Evolutionary conservation across 2,888 invertebrate genomes (phyloP).

Genomic region (Netelia melanura): DNA sequence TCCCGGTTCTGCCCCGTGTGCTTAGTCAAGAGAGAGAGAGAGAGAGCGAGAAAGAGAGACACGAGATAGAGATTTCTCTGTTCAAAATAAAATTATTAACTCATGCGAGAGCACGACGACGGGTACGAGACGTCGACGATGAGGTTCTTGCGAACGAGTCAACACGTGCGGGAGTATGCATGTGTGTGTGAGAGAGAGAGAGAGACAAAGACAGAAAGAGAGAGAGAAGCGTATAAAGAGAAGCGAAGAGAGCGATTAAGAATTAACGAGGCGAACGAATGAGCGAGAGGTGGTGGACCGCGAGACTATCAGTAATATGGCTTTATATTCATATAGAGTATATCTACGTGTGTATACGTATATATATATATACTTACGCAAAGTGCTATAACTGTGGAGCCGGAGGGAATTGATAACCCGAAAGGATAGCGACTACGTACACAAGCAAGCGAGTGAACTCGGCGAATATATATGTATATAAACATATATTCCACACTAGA

Average conservation of each 20-base stretch:
- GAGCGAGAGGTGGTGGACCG: slow-evolving; percentile 63
- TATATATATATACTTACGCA: slow-evolving; percentile 35
- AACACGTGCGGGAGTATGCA: slow-evolving; percentile 29
- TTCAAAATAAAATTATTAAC: slow-evolving; percentile 66
- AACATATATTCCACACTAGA: slow-evolving; percentile 25
- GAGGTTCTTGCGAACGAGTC: slow-evolving; percentile 39
- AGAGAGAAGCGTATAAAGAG: slow-evolving; percentile 5
- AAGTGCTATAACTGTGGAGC: slow-evolving; percentile 35
- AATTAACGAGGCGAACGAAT: slow-evolving; percentile 69
- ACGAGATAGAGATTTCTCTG: slow-evolving; percentile 5
- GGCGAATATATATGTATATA: slow-evolving; percentile 34
- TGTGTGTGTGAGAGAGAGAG: background rate
- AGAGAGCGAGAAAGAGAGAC: background rate
- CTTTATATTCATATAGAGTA: slow-evolving; percentile 34
- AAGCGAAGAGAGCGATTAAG: slow-evolving; percentile 63
- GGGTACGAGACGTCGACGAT: slow-evolving; percentile 33
- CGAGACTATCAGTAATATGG: slow-evolving; percentile 45
- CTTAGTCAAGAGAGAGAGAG: slow-evolving; percentile 13
- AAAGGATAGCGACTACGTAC: slow-evolving; percentile 51
- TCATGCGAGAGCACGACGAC: slow-evolving; percentile 48
- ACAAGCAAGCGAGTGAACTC: slow-evolving; percentile 52
- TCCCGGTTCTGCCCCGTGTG: slow-evolving; percentile 7
- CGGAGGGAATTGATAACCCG: slow-evolving; percentile 67
- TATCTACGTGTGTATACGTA: background rate
- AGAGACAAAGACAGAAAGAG: background rate